These are phyloP conservation scores for Oryzias melastigma DNA, from an alignment of 2,113 vertebrate genomes.

Conservation along the genomic window DNA sequence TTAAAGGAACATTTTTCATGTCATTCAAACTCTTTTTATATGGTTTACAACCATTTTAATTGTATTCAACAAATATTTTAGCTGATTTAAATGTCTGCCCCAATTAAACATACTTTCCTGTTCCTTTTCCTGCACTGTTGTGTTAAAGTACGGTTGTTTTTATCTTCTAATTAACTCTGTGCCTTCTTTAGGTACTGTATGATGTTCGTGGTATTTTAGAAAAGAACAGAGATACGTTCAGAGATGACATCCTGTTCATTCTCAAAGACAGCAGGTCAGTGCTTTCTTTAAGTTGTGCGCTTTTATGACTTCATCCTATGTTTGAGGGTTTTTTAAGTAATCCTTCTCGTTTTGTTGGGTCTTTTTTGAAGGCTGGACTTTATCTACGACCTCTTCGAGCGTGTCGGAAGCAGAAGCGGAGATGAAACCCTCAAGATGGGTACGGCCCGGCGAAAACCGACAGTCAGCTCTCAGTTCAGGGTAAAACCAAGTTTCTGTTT, in stretches of 20 bases:
- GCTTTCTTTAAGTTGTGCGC: not conserved
- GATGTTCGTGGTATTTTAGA: conserved; percentile 87
- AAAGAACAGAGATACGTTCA: conserved; percentile 93
- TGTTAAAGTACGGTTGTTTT: not conserved
- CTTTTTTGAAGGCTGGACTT: conserved; percentile 83
- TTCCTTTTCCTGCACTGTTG: not conserved
- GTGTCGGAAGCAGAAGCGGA: conserved; percentile 82
- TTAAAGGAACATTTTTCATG: no score
- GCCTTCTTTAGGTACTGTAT: conserved; percentile 81
- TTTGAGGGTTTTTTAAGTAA: not conserved
- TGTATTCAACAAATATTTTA: not conserved
- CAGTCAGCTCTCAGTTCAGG: conserved; percentile 94
- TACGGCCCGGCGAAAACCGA: conserved; percentile 88
- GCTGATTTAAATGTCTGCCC: not conserved
- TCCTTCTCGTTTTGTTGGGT: not conserved
- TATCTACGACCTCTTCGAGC: conserved; percentile 92
- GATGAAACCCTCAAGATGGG: conserved; percentile 91
- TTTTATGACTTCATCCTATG: not conserved
- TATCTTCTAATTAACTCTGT: not conserved
- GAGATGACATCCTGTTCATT: conserved; percentile 90
- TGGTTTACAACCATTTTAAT: no score
- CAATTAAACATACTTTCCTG: not conserved
- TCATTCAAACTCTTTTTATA: no score
- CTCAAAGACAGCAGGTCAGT: conserved; percentile 89
- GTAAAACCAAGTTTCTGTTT: conserved; percentile 65